Evolutionary conservation across 2,113 vertebrate species (phyloP).

Genomic region (Pelecanoides urinatrix): DNA sequence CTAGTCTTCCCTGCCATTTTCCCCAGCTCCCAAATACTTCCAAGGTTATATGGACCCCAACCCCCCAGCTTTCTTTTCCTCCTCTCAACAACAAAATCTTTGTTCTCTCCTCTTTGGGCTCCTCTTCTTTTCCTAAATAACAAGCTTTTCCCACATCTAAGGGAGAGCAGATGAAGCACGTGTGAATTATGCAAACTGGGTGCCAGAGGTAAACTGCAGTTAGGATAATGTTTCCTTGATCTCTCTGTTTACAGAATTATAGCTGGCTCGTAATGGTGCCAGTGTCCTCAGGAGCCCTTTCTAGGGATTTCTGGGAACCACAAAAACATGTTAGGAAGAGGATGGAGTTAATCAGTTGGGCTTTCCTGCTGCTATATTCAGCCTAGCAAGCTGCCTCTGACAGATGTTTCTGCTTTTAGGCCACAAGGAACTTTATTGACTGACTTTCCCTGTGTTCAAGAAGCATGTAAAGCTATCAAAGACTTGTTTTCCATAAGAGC

Average conservation of each 20-base stretch:
- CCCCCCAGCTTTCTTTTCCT: neutral
- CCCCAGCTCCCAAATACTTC: neutral
- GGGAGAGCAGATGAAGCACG: neutral
- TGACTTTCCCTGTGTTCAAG: constrained; percentile 10
- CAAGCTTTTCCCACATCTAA: neutral
- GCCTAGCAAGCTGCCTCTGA: constrained; percentile 19
- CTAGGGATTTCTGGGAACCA: constrained; percentile 53
- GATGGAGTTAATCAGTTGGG: constrained; percentile 63
- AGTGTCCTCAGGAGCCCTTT: constrained; percentile 57
- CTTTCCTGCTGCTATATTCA: constrained; percentile 65
- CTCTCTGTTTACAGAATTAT: constrained; percentile 41
- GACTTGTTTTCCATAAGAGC: neutral
- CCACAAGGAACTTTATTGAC: constrained; percentile 31
- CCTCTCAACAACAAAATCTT: neutral
- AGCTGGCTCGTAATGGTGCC: constrained; percentile 24
- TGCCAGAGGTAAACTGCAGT: constrained; percentile 1
- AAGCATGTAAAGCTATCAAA: constrained; percentile 3
- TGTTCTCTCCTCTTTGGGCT: neutral
- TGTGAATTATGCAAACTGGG: neutral
- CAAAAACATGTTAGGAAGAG: constrained; percentile 48
- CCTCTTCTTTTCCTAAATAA: neutral
- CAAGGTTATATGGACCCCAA: neutral
- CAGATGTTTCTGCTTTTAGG: constrained; percentile 67
- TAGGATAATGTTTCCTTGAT: constrained; percentile 28
- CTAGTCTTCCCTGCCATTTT: neutral